Evolutionary conservation across 2,888 invertebrate species (phyloP).

Genomic region (Conus canariensis): DNA sequence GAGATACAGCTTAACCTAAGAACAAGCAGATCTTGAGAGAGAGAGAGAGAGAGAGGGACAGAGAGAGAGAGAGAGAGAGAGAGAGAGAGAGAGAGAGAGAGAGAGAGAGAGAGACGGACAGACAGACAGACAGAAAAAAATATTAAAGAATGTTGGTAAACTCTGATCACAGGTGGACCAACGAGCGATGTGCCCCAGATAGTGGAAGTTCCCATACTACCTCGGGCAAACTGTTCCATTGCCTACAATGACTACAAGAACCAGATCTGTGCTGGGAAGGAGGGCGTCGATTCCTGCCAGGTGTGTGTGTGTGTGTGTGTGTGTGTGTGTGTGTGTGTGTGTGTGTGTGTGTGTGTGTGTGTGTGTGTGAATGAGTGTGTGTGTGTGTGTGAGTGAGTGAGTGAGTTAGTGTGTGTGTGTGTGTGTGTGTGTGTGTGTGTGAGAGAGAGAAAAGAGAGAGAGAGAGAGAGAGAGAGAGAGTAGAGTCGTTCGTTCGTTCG

Average conservation of each 20-base stretch:
- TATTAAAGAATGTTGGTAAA: too few relatives aligned
- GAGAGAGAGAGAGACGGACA: neutral
- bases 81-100: neutral
- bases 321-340: conserved; percentile 13
- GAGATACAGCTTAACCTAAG: too few relatives aligned
- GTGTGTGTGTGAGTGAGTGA: too few relatives aligned
- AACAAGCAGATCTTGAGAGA: too few relatives aligned
- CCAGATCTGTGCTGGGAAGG: neutral
- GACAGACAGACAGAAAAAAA: neutral
- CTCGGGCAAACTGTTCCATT: too few relatives aligned
- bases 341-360: conserved; percentile 1
- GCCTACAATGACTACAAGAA: too few relatives aligned
- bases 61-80: neutral
- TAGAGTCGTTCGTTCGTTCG: too few relatives aligned
- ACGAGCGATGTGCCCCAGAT: neutral
- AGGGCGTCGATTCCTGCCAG: neutral
- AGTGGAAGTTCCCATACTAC: neutral
- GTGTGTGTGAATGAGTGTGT: neutral
- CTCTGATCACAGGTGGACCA: neutral
- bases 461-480: too few relatives aligned
- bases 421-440: too few relatives aligned
- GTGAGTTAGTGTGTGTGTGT: too few relatives aligned
- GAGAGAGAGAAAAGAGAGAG: too few relatives aligned
- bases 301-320: conserved; percentile 14
- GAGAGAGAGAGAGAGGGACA: neutral